Percentiles rank a stretch among this genome's conserved stretches.
phyloP scores from a whole-genome alignment of 2,888 invertebrate genomes.

The Heliconius sara region DNA sequence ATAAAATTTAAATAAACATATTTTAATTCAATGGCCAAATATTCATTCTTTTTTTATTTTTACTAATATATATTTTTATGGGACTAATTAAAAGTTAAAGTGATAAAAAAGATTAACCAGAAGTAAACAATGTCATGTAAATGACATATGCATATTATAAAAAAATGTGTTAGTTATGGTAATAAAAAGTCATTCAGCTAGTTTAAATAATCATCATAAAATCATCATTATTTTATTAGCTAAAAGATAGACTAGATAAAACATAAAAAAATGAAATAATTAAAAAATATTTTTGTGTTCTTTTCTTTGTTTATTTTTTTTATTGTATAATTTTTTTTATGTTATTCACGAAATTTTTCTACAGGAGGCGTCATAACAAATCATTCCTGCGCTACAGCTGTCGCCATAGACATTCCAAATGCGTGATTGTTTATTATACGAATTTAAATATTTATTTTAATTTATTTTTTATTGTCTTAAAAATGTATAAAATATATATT shows the following conservation, averaged over 20 bases:
- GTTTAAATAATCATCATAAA: background rate
- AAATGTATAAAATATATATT: too few species aligned
- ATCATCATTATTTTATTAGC: background rate
- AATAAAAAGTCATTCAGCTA: background rate
- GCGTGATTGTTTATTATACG: conserved; percentile 11
- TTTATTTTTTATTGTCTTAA: background rate
- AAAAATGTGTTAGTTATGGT: too few species aligned
- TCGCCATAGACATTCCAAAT: conserved; percentile 16
- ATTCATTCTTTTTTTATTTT: conserved; percentile 32
- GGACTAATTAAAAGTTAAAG: background rate
- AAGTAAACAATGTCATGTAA: background rate
- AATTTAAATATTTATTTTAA: conserved; percentile 15
- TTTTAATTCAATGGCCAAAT: conserved; percentile 41
- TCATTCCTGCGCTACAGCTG: conserved; percentile 5
- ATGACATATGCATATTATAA: background rate
- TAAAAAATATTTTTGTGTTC: background rate
- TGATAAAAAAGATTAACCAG: too few species aligned
- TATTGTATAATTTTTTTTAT: background rate
- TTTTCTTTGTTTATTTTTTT: background rate
- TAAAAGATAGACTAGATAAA: too few species aligned
- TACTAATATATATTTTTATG: conserved; percentile 11
- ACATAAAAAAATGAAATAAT: background rate
- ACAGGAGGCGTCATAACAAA: conserved; percentile 21
- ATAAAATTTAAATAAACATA: conserved; percentile 42
- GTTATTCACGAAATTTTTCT: conserved; percentile 12